Evolutionary conservation across 2,113 vertebrate species (phyloP), one percentile per base, ranked within the genome.

Genomic region (Colistium nudipinnis): DNA sequence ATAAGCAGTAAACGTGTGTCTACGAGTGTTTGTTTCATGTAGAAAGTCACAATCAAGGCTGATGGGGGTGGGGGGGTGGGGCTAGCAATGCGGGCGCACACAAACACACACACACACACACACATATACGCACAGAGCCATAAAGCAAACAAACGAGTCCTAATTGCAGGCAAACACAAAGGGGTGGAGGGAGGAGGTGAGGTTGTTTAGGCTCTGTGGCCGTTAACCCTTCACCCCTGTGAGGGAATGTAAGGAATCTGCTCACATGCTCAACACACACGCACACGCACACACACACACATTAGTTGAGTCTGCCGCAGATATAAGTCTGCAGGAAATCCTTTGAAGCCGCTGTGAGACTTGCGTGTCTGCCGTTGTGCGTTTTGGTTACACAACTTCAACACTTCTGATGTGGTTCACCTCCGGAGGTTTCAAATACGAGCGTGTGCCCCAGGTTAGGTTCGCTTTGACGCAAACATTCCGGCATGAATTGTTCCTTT

Each of bases 191-290:
- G 77, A 74, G 74, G 81, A 62, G 78, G 74, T 60, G 80, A 65
- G 76, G 55, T 61, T 85, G 72, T 83, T 87, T 81, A 62, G 74
- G 74, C 59, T 70, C 63, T 83, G 33, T 11, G 38, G 49, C 76
- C 66, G 75, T 84, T 87, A 77, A 87, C 85, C 84, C 65, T 60
- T 87, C 62, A 67, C 61, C 76, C 73, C 56, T 63, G 53, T 57
- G 53, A 68, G 36, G 74, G 87, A 89, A 91, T 90, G 86, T 79
- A 1, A 81, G 67, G 88, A 91, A 90, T 91, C 78, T 76, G 60
- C 79, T 62, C 72, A 48, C 69, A 77, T 47, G 35, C 67, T 52
- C 80, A 55, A 61, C 54, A 66, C 69, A 51, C 64, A 62, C 82
- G 67, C 69, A 71, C 64, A 55, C 65, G 47, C 63, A 67, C 52